Conservation (phyloP, 2,888 invertebrate genomes). For the Allacma fusca region DNA sequence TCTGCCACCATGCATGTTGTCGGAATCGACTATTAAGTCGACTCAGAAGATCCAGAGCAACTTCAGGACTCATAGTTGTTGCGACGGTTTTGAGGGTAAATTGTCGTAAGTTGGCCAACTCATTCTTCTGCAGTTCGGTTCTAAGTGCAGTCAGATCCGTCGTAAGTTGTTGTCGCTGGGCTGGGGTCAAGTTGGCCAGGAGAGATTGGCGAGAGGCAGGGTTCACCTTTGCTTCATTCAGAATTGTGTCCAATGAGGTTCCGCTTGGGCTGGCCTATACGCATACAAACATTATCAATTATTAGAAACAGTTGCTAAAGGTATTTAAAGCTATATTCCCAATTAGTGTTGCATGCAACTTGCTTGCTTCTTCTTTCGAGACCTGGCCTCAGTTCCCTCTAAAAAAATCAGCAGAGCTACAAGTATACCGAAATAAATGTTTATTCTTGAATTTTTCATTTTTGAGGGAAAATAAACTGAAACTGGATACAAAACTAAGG, state of each 20-base stretch:
- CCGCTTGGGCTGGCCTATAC: not conserved
- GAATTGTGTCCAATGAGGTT: not conserved
- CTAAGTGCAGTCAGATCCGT: not conserved
- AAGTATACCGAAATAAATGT: too few species aligned
- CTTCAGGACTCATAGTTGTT: not conserved
- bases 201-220: not conserved
- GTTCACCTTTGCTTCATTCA: not conserved
- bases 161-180: not conserved
- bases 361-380: too few species aligned
- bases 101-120: not conserved
- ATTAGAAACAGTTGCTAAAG: too few species aligned
- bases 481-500: too few species aligned
- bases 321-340: too few species aligned
- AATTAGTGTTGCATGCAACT: too few species aligned
- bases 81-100: not conserved
- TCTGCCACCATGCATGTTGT: constrained; percentile 1
- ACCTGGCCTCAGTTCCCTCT: too few species aligned
- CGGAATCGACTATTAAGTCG: not conserved
- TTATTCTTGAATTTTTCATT: too few species aligned
- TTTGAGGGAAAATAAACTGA: too few species aligned
- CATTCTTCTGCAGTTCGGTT: not conserved
- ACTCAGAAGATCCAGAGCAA: not conserved
- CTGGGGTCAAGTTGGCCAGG: not conserved
- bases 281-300: not conserved
- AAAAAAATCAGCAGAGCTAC: too few species aligned